Conservation (phyloP, 2,888 invertebrate genomes). For the Zaprionus bogoriensis region DNA sequence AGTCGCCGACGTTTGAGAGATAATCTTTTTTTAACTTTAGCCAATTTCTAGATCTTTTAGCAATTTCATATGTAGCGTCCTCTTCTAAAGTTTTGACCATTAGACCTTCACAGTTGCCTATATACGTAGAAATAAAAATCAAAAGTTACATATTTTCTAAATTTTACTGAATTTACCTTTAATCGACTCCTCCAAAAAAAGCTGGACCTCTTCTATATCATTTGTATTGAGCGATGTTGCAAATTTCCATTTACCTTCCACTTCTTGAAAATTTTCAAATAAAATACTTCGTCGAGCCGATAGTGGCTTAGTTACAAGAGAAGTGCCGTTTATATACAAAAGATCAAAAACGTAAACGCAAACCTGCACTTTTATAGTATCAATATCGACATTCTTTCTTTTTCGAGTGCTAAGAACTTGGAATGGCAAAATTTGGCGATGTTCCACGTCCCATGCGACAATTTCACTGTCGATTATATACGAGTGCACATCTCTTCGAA, state of each 20-base stretch:
- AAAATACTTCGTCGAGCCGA: constrained; percentile 89
- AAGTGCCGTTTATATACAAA: constrained; percentile 93
- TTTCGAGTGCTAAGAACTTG: constrained; percentile 97
- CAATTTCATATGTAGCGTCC: constrained; percentile 98
- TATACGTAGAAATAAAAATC: constrained; percentile 16
- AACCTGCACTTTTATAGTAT: constrained; percentile 88
- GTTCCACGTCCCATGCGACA: constrained; percentile 96
- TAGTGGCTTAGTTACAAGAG: constrained; percentile 92
- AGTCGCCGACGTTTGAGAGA: constrained; percentile 97
- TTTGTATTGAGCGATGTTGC: constrained; percentile 92
- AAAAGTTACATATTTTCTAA: not conserved
- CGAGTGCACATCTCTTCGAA: constrained; percentile 85
- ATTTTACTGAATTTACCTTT: constrained; percentile 86
- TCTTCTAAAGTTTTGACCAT: constrained; percentile 97
- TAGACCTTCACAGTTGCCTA: constrained; percentile 97
- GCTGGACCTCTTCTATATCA: constrained; percentile 95
- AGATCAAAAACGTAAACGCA: constrained; percentile 99
- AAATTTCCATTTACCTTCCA: constrained; percentile 93
- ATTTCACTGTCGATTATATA: constrained; percentile 98
- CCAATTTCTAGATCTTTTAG: constrained; percentile 96
- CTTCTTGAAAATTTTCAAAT: constrained; percentile 87
- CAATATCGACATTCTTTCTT: constrained; percentile 88
- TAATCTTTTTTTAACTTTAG: constrained; percentile 99
- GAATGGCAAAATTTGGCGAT: constrained; percentile 96
- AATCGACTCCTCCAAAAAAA: constrained; percentile 96